phyloP scores from a whole-genome alignment of 2,797 vertebrate genomes.

The Poeciliopsis infans region DNA sequence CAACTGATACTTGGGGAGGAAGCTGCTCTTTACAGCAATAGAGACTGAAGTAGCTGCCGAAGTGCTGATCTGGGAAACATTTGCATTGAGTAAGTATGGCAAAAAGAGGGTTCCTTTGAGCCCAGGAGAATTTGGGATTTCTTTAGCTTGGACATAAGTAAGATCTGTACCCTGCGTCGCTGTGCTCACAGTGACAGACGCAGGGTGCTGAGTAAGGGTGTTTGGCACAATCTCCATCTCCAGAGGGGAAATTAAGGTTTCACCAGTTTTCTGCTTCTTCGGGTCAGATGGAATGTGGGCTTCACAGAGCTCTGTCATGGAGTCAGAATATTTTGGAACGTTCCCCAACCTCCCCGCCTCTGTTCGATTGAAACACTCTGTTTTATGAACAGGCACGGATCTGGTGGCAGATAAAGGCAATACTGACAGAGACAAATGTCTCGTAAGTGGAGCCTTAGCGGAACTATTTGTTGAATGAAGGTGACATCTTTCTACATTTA shows the following conservation, averaged over 20 bases:
- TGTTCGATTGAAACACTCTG: slow-evolving; percentile 29
- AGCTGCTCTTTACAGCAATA: slow-evolving; percentile 69
- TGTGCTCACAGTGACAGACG: slow-evolving; percentile 19
- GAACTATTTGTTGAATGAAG: slow-evolving; percentile 34
- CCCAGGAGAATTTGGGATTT: slow-evolving; percentile 55
- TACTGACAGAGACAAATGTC: slow-evolving; percentile 59
- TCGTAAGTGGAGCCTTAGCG: slow-evolving; percentile 56
- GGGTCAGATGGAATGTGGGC: slow-evolving; percentile 85
- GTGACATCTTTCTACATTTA: slow-evolving; percentile 31
- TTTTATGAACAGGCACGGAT: slow-evolving; percentile 40
- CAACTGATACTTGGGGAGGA: slow-evolving; percentile 93
- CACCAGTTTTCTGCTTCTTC: slow-evolving; percentile 88
- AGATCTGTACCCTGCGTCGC: slow-evolving; percentile 46
- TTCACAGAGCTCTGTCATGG: slow-evolving; percentile 31
- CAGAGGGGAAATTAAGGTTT: slow-evolving; percentile 35
- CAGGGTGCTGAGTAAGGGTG: slow-evolving; percentile 37
- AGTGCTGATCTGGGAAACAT: slow-evolving; percentile 40
- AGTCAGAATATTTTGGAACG: slow-evolving; percentile 24
- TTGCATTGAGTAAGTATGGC: slow-evolving; percentile 53
- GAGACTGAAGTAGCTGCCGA: slow-evolving; percentile 37
- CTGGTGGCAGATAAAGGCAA: slow-evolving; percentile 40
- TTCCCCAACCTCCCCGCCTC: slow-evolving; percentile 33
- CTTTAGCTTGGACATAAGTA: slow-evolving; percentile 47
- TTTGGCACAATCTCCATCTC: slow-evolving; percentile 51
- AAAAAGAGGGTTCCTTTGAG: slow-evolving; percentile 54